phyloP scores from a whole-genome alignment of 1,140 invertebrate genomes.

The Papilio dardanus region DNA sequence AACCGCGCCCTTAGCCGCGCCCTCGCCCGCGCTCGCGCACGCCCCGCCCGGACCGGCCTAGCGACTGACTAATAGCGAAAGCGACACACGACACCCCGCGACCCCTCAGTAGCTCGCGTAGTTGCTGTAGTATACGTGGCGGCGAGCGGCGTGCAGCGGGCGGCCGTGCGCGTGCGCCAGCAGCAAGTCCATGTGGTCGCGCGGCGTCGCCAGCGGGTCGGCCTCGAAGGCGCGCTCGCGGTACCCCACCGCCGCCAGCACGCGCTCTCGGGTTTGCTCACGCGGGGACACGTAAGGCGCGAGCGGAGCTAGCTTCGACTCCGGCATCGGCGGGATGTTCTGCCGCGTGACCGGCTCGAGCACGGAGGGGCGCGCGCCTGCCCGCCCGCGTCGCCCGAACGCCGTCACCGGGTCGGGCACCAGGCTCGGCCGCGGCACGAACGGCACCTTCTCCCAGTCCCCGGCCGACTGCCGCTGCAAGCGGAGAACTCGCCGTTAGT shows the following conservation, averaged over 20 bases:
- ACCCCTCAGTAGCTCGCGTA: conserved; percentile 74
- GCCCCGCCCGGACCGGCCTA: conserved; percentile 70
- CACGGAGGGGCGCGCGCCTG: conserved; percentile 62
- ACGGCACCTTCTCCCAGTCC: conserved; percentile 93
- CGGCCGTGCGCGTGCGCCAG: conserved; percentile 84
- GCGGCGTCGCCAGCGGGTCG: conserved; percentile 82
- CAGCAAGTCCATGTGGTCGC: conserved; percentile 84
- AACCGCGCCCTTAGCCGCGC: conserved; percentile 70
- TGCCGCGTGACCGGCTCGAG: conserved; percentile 78
- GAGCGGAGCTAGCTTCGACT: conserved; percentile 82
- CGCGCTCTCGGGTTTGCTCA: conserved; percentile 84
- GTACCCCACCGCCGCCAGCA: conserved; percentile 81
- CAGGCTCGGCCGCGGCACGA: conserved; percentile 90
- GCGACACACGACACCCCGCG: conserved; percentile 67
- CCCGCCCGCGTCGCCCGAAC: conserved; percentile 85
- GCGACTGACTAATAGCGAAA: conserved; percentile 62
- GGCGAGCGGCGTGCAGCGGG: conserved; percentile 75
- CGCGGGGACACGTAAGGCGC: conserved; percentile 85
- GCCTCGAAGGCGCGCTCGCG: conserved; percentile 83
- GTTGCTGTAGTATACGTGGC: conserved; percentile 81
- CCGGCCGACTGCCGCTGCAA: conserved; percentile 89
- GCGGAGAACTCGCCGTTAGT: conserved; percentile 79
- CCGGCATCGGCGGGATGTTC: conserved; percentile 83
- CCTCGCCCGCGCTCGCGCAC: too few species aligned
- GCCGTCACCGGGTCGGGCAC: conserved; percentile 91